Conservation (phyloP, 1,140 invertebrate genomes). For the Zaprionus nigranus region DNA sequence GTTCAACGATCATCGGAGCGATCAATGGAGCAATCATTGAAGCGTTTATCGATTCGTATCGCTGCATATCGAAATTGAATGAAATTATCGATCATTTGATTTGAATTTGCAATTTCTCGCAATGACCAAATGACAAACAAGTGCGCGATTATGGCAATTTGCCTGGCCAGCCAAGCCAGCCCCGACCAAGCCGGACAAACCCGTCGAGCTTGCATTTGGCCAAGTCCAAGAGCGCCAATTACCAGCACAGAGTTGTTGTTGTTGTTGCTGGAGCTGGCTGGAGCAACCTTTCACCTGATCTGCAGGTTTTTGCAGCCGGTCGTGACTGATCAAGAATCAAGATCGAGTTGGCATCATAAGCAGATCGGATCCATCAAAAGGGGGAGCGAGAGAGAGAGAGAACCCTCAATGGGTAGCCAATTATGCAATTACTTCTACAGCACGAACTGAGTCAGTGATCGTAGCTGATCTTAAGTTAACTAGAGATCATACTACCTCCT, state of each 20-base stretch:
- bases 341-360: background rate
- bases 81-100: constrained; percentile 40
- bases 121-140: constrained; percentile 70
- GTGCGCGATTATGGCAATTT: constrained; percentile 75
- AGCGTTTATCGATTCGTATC: constrained; percentile 20
- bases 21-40: constrained; percentile 49
- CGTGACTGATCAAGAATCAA: constrained; percentile 8
- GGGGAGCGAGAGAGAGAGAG: background rate
- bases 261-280: background rate
- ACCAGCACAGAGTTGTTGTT: constrained; percentile 30
- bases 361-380: background rate
- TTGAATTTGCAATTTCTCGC: constrained; percentile 66
- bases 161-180: constrained; percentile 3
- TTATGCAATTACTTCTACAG: background rate
- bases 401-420: background rate
- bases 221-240: constrained; percentile 46
- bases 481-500: too few relatives aligned
- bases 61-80: constrained; percentile 5
- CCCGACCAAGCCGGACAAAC: constrained; percentile 27
- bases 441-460: background rate
- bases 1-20: constrained; percentile 41
- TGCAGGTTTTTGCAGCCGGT: constrained; percentile 28
- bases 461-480: too few relatives aligned
- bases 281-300: constrained; percentile 66
- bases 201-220: constrained; percentile 32